Evolutionary conservation across 2,113 vertebrate species (phyloP).

Genomic region (Cyanoderma ruficeps): DNA sequence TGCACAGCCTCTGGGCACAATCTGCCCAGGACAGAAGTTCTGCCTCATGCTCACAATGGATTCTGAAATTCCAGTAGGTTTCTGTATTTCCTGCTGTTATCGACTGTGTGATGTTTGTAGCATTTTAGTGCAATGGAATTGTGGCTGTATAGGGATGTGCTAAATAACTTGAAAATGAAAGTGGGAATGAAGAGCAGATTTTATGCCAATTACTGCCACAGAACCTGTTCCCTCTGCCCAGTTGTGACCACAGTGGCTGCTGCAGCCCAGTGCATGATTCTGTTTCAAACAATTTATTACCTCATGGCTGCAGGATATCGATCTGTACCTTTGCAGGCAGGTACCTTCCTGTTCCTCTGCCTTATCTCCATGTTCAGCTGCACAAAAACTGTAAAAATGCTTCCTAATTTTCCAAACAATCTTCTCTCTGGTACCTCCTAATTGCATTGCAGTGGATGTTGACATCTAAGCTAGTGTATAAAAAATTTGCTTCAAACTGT

Average conservation of each 20-base stretch:
- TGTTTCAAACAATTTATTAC: background rate
- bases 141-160: background rate
- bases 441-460: background rate
- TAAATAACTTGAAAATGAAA: background rate
- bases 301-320: background rate
- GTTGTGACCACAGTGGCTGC: background rate
- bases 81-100: background rate
- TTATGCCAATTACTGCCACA: background rate
- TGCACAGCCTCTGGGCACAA: background rate
- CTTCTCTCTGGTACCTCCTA: background rate
- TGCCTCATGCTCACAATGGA: fast-evolving
- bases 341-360: background rate
- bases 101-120: background rate
- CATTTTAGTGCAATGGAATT: background rate
- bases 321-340: background rate
- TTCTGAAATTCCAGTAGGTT: background rate
- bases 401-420: background rate
- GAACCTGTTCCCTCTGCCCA: background rate
- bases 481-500: background rate
- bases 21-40: background rate
- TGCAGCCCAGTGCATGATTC: background rate
- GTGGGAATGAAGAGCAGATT: background rate
- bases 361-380: background rate
- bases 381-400: background rate
- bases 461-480: background rate